Base-by-base conservation (phyloP, 1,140 invertebrate genomes). In the Armadillidium nasatum region DNA sequence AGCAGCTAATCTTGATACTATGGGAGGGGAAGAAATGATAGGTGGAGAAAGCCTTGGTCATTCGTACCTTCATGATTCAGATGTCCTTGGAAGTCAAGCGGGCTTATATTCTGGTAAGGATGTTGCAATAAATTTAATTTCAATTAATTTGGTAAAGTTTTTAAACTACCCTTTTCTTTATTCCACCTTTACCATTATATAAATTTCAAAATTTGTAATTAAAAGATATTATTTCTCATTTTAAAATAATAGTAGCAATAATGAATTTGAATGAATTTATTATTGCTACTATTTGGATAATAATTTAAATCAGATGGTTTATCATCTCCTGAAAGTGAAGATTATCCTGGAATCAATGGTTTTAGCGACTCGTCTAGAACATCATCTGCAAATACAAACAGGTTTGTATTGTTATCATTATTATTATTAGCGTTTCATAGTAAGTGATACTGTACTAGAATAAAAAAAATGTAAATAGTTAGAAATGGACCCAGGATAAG, bases 271-370 rank as follows among this genome's bases (percentile, higher is more conserved):
- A n/a, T n/a, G n/a, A n/a, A n/a, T n/a, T n/a, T n/a, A n/a, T n/a
- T n/a, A n/a, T n/a, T n/a, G n/a, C n/a, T n/a, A n/a, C n/a, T n/a
- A n/a, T n/a, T n/a, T n/a, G n/a, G n/a, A n/a, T n/a, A n/a, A n/a
- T n/a, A n/a, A n/a, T 11, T 66, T 21, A 7, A 73, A 70, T 45
- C 74, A 80, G 79, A 80, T 74, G 79, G 79, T 7, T 44, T 80
- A 11, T 80, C 79, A n/a, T 80, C 79, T 50, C 79, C 79, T 71
- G 79, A 80, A 43, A 80, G 79, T 76, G 79, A 80, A 72, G 79
- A 80, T n/a, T 80, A 78, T 43, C 79, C 76, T 21, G 74, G 74
- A 43, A 75, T 76, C 4, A 75, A 77, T 43, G 75, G 76, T 19
- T 72, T 75, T 50, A 73, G 71, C 54, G 75, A 80, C 46, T 50